Base-by-base conservation (phyloP, 2,888 invertebrate species). In the Epinotia nisella region DNA sequence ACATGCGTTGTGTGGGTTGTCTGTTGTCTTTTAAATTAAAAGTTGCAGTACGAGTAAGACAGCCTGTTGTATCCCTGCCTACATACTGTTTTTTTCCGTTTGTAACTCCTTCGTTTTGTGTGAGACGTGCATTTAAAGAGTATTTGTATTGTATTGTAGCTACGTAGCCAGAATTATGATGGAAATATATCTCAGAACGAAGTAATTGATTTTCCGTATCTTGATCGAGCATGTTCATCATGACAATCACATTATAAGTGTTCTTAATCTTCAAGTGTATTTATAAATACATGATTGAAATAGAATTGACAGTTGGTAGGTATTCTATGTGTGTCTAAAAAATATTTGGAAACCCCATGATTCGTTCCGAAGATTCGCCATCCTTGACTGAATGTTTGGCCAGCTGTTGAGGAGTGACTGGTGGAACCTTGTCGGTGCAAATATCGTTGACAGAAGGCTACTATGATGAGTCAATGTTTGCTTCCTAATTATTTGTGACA, bases 381-480 rank as follows among this genome's bases (percentile, higher is more conserved):
- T 49, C 61, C 67, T 62, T 65, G 58, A 45, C 61, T 55, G 61
- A 56, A 3, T 73, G 19, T 73, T 73, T 73, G 51, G 24, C 10
- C 73, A 73, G 69, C 49, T 68, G 71, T 21, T 62, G 58, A 61
- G 21, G 21, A 21, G 29, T 56, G 19, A 61, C 51, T 61, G 3
- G 15, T 53, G n/a, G 49, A 58, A 13, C 56, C 68, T 62, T 68
- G 55, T 58, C 21, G 35, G 17, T 35, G 19, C n/a, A 15, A 53
- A 71, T 66, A 62, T 21, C 56, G 13, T 21, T 24, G 55, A 17
- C 56, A 64, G 61, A 55, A 72, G 64, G 69, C 64, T 73, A 53
- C 55, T 71, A 58, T 62, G 58, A 62, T 64, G 73, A 68, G 51
- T 68, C 73, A 73, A 53, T 73, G 73, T 72, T 72, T 73, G 64